Evolutionary conservation across 2,888 invertebrate genomes (phyloP).

Genomic region (Lochmaea crataegi): DNA sequence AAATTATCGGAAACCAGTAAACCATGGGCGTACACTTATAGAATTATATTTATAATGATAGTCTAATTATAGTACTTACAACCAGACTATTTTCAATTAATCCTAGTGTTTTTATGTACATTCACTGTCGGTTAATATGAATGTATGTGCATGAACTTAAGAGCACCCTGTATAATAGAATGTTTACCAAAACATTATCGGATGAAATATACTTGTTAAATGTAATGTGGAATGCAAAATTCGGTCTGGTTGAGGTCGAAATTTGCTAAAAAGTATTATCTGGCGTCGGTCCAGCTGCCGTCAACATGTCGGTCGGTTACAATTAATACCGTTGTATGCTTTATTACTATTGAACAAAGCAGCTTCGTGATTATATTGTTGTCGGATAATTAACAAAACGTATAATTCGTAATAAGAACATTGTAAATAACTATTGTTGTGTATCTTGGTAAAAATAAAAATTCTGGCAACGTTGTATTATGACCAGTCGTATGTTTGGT

Average conservation of each 20-base stretch:
- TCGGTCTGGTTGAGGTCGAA: constrained; percentile 29
- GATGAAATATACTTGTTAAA: constrained; percentile 25
- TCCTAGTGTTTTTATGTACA: too few relatives aligned
- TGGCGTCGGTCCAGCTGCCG: constrained; percentile 29
- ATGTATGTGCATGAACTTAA: too few relatives aligned
- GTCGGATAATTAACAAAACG: constrained; percentile 19
- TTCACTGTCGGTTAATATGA: too few relatives aligned
- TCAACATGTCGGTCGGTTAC: constrained; percentile 31
- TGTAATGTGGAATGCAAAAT: constrained; percentile 30
- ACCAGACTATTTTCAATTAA: too few relatives aligned
- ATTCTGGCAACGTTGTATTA: constrained; percentile 14
- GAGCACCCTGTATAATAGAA: neutral
- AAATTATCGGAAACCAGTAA: too few relatives aligned
- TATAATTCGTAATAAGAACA: neutral
- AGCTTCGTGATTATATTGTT: constrained; percentile 27
- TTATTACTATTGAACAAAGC: constrained; percentile 31
- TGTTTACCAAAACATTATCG: constrained; percentile 6
- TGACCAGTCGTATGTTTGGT: constrained; percentile 43
- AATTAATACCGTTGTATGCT: constrained; percentile 33
- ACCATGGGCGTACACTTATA: too few relatives aligned
- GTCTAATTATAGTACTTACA: too few relatives aligned
- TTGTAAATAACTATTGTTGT: neutral
- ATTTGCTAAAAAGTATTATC: constrained; percentile 30
- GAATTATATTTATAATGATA: too few relatives aligned
- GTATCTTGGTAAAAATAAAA: neutral